Evolutionary conservation across 2,797 vertebrate species (phyloP).

Genomic region (Allobates femoralis): DNA sequence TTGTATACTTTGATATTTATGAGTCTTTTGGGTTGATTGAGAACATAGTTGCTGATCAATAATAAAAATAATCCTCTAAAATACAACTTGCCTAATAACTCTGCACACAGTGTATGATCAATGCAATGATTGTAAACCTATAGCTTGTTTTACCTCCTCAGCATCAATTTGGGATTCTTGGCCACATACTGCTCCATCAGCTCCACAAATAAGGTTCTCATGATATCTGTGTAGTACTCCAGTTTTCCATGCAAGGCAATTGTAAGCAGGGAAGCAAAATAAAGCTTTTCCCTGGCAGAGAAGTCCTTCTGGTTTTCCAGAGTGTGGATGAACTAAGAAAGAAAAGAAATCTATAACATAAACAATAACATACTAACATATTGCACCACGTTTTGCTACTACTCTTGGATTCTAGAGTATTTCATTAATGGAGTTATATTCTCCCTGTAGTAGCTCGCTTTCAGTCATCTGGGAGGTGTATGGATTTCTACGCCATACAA

Average conservation of each 20-base stretch:
- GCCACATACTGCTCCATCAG: conserved; percentile 96
- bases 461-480: no score
- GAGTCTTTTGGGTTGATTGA: no score
- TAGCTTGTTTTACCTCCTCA: conserved; percentile 83
- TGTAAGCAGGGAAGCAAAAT: conserved; percentile 94
- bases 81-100: no score
- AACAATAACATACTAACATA: not conserved
- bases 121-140: not conserved
- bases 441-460: no score
- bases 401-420: not conserved
- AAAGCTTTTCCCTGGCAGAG: conserved; percentile 92
- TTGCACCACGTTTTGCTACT: not conserved
- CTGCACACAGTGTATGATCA: not conserved
- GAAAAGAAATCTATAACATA: conserved; percentile 49
- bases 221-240: conserved; percentile 97
- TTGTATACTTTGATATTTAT: no score
- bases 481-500: no score
- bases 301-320: conserved; percentile 93
- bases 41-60: no score
- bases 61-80: no score
- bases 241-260: conserved; percentile 96
- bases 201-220: conserved; percentile 92
- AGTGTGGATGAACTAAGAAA: conserved; percentile 91
- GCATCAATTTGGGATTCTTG: conserved; percentile 98
- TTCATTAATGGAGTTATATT: not conserved